These are phyloP conservation scores for Limnephilus marmoratus DNA, from an alignment of 2,888 invertebrate genomes.

Conservation along the genomic window DNA sequence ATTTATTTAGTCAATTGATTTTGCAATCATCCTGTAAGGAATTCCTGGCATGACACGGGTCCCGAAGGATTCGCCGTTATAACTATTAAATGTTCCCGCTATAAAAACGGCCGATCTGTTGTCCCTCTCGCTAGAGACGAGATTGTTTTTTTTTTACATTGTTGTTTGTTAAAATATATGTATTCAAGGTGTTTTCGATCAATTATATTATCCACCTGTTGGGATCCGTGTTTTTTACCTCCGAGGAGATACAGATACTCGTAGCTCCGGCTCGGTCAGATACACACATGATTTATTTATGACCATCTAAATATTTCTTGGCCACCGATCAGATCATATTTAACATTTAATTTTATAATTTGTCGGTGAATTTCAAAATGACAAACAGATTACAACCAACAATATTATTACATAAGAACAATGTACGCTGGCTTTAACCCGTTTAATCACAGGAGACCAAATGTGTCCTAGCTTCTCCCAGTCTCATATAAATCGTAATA, in stretches of 20 bases:
- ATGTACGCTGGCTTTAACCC: too few relatives aligned
- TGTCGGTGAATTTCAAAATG: too few relatives aligned
- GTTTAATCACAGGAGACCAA: too few relatives aligned
- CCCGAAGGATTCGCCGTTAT: constrained; percentile 54
- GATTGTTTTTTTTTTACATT: constrained; percentile 50
- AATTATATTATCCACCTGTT: constrained; percentile 55
- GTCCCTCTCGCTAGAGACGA: constrained; percentile 50
- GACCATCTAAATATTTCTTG: not conserved
- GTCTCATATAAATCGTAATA: too few relatives aligned
- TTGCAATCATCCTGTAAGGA: constrained; percentile 37
- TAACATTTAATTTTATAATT: not conserved
- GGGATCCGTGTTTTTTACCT: not conserved
- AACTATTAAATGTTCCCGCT: constrained; percentile 43
- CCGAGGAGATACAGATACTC: not conserved
- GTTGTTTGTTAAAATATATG: constrained; percentile 50
- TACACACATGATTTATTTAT: not conserved
- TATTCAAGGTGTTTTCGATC: constrained; percentile 54
- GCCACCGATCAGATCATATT: not conserved
- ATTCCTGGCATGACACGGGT: constrained; percentile 53
- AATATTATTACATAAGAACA: too few relatives aligned
- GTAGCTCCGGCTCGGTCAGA: not conserved
- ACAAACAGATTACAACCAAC: too few relatives aligned
- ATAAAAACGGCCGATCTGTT: constrained; percentile 28
- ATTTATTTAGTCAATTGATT: not conserved
- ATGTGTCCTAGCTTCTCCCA: too few relatives aligned